Conservation (phyloP, 2,113 vertebrate genomes). For the Pelobates fuscus region DNA sequence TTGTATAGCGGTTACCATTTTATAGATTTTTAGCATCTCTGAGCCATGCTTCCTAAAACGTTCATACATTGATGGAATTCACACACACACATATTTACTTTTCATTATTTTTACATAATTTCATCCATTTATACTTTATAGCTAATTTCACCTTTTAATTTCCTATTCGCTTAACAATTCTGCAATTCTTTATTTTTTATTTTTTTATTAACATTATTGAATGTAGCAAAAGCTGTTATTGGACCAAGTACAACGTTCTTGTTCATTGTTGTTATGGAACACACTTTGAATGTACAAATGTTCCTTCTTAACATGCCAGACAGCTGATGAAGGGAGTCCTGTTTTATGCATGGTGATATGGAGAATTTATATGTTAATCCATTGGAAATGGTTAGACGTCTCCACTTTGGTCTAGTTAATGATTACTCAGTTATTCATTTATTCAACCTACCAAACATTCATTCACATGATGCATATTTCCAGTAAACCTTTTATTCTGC, state of each 20-base stretch:
- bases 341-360: slow-evolving; percentile 1
- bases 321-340: background rate
- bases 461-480: background rate
- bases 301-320: background rate
- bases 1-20: background rate
- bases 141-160: background rate
- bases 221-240: background rate
- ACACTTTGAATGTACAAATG: background rate
- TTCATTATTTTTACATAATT: background rate
- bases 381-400: background rate
- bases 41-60: background rate
- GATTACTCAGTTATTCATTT: slow-evolving; percentile 5
- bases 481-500: background rate
- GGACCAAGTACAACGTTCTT: background rate
- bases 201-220: background rate
- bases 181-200: background rate
- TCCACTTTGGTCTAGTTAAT: background rate
- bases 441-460: slow-evolving; percentile 1
- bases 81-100: background rate
- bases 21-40: background rate
- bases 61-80: background rate
- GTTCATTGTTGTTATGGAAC: slow-evolving; percentile 3
- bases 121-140: background rate
- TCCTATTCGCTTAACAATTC: background rate
- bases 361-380: slow-evolving; percentile 2